Evolutionary conservation across 2,797 vertebrate species (phyloP).

Genomic region (Aeoliscus strigatus): DNA sequence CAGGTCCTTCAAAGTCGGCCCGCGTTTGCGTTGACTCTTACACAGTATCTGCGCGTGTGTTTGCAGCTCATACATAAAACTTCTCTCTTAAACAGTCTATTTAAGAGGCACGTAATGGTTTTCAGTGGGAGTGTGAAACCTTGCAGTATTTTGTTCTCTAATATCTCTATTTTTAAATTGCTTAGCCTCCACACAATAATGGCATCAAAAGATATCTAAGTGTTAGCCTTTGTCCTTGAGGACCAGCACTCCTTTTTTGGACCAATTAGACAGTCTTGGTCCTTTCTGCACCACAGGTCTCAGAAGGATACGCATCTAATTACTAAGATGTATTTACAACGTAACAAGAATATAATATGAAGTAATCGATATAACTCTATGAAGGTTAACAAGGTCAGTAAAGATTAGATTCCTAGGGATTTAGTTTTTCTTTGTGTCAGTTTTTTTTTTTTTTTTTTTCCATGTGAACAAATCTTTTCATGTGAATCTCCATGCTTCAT

Average conservation of each 20-base stretch:
- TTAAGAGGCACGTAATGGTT: slow-evolving; percentile 20
- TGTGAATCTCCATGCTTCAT: slow-evolving; percentile 40
- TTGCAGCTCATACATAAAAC: slow-evolving; percentile 39
- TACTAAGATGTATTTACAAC: slow-evolving; percentile 37
- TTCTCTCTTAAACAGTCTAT: slow-evolving; percentile 5
- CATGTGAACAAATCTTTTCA: slow-evolving; percentile 37
- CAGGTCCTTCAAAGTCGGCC: slow-evolving; percentile 37
- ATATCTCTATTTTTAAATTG: slow-evolving; percentile 23
- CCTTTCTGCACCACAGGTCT: slow-evolving; percentile 21
- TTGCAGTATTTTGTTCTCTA: slow-evolving; percentile 11
- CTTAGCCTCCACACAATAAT: slow-evolving; percentile 16
- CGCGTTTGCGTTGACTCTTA: slow-evolving; percentile 47
- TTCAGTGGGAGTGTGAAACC: slow-evolving; percentile 26
- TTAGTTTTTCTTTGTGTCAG: slow-evolving; percentile 32
- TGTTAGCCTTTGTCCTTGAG: slow-evolving; percentile 37
- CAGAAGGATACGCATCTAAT: slow-evolving; percentile 42
- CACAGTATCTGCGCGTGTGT: slow-evolving; percentile 34
- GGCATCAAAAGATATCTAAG: slow-evolving; percentile 31
- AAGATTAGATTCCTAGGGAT: slow-evolving; percentile 35
- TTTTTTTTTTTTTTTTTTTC: slow-evolving; percentile 18
- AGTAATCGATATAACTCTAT: slow-evolving; percentile 36
- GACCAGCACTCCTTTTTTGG: slow-evolving; percentile 27
- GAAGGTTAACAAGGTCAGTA: slow-evolving; percentile 47
- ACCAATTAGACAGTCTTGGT: slow-evolving; percentile 47
- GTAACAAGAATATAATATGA: slow-evolving; percentile 29